Evolutionary conservation across 1,140 invertebrate species (phyloP).

Genomic region (Hyphantria cunea): DNA sequence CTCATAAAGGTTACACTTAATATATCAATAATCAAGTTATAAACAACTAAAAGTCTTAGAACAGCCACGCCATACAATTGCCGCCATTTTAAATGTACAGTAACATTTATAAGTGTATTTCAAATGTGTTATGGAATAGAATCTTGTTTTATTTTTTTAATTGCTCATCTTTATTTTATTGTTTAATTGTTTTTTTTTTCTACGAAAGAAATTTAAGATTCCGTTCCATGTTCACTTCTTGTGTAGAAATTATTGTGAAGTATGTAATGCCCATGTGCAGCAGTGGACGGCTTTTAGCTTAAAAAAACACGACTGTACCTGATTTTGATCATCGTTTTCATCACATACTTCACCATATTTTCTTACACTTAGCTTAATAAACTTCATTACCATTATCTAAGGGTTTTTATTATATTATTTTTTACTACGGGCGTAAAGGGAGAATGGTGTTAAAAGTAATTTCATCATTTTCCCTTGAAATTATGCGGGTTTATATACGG

Average conservation of each 20-base stretch:
- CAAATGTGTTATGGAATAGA: slow-evolving; percentile 37
- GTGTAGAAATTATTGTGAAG: slow-evolving; percentile 7
- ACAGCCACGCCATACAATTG: slow-evolving; percentile 2
- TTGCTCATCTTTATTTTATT: slow-evolving; percentile 34
- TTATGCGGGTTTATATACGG: slow-evolving; percentile 16
- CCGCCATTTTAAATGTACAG: slow-evolving; percentile 2
- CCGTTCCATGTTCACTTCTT: slow-evolving; percentile 38
- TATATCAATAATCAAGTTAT: too few species aligned
- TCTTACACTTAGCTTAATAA: not conserved
- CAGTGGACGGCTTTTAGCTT: too few species aligned
- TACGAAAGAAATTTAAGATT: slow-evolving; percentile 30
- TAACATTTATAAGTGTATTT: slow-evolving; percentile 9
- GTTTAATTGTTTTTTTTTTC: slow-evolving; percentile 34
- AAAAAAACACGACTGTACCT: too few species aligned
- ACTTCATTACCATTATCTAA: slow-evolving; percentile 8
- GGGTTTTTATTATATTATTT: slow-evolving; percentile 1
- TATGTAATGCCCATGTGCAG: slow-evolving; percentile 8
- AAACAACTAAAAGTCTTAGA: not conserved
- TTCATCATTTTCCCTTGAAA: not conserved
- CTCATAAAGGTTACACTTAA: too few species aligned
- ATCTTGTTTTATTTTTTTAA: slow-evolving; percentile 36
- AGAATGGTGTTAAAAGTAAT: not conserved
- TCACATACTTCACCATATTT: slow-evolving; percentile 10
- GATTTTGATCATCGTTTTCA: not conserved
- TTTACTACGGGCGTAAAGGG: slow-evolving; percentile 2